Base-by-base conservation (phyloP, 2,888 invertebrate species). In the Melolontha melolontha region DNA sequence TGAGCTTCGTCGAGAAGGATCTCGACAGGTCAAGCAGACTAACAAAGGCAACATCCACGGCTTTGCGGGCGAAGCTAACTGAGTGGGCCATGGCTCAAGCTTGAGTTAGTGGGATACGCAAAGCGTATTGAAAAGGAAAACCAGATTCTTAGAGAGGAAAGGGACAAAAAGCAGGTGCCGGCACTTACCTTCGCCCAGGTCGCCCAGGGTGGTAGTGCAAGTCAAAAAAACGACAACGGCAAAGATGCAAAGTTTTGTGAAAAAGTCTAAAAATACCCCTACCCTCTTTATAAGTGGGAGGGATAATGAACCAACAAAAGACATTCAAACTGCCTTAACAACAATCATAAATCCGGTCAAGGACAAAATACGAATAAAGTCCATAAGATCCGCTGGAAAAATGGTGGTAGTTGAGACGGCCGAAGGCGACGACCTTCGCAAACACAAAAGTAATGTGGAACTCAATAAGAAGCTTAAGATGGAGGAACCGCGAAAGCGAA, bases 1-100 rank as follows among this genome's bases (percentile, higher is more conserved):
- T 49, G 7, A 16, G 2, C 6, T 63, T 49, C 16, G 17, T 62
- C 1, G 63, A 63, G 5, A 63, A 16, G 1, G 49, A 63, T 7
- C 16, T 63, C 6, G 63, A 63, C 17, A 27, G n/a, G n/a, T n/a
- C n/a, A n/a, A n/a, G n/a, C n/a, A n/a, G n/a, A n/a, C n/a, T n/a
- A n/a, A n/a, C n/a, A 42, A 16, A 22, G 22, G 22, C 17, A 14
- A 11, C 12, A 4, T n/a, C n/a, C 11, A 7, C 27, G 22, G 22
- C 17, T 2, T 7, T 6, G 5, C 11, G 11, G 12, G 7, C 27
- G n/a, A 57, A 57, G 39, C 6, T 63, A 12, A 63, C 63, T 2
- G 40, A 27, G n/a, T 29, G 7, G 17, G 63, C 63, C 6, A n/a
- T 63, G 14, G 14, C 16, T 2, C 47, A 47, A 2, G 11, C 47